Evolutionary conservation across 1,140 invertebrate species (phyloP).

Genomic region (Hesperophylax magnus): DNA sequence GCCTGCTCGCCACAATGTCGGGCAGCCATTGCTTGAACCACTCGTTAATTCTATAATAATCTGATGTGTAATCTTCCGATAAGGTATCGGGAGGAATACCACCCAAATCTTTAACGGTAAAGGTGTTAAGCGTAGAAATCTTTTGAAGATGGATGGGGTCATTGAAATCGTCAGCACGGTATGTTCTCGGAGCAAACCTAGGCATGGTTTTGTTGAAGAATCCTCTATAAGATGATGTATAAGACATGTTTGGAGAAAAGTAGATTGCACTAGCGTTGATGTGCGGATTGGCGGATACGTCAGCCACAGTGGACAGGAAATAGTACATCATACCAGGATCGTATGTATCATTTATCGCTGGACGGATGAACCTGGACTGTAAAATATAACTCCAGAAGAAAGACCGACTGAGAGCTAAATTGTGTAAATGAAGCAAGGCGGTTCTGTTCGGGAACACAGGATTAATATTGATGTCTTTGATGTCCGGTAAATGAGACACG

Average conservation of each 20-base stretch:
- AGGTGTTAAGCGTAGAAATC: conserved; percentile 93
- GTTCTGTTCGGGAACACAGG: conserved; percentile 96
- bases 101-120: conserved; percentile 86
- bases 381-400: conserved; percentile 98
- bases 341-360: conserved; percentile 91
- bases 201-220: conserved; percentile 98
- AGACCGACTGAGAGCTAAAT: conserved; percentile 93
- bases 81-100: conserved; percentile 81
- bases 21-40: conserved; percentile 94
- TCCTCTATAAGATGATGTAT: conserved; percentile 93
- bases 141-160: conserved; percentile 93
- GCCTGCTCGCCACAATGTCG: conserved; percentile 83
- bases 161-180: conserved; percentile 92
- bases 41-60: conserved; percentile 93
- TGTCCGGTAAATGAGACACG: conserved; percentile 93
- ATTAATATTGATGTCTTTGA: conserved; percentile 95
- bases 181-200: conserved; percentile 94
- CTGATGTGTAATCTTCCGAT: conserved; percentile 91
- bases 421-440: conserved; percentile 92
- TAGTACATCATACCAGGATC: conserved; percentile 99
- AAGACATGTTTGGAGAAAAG: conserved; percentile 95
- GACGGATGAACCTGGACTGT: conserved; percentile 90
- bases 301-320: conserved; percentile 94
- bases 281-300: conserved; percentile 92
- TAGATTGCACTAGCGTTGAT: conserved; percentile 96